Base-by-base conservation (phyloP, 1,140 invertebrate species). In the Saccostrea glomerata region DNA sequence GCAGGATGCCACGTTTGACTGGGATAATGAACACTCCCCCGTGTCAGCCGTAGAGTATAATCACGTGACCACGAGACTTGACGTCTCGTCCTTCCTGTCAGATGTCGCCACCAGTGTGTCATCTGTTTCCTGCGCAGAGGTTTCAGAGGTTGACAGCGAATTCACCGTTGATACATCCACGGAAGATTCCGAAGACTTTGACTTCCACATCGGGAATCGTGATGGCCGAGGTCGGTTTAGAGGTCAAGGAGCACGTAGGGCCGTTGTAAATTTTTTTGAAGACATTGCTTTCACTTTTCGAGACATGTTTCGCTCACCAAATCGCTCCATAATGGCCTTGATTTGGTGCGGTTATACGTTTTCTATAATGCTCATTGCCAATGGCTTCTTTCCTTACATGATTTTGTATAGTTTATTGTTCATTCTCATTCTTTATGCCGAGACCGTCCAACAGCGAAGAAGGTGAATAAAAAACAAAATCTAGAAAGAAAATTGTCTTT, bases 361-460 rank as follows among this genome's bases (percentile, higher is more conserved):
- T 58, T 88, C 89, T 12, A 86, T 90, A 12, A 86, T 90, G 89
- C 47, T 90, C 5, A 86, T 90, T 63, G 87, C 86, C 5, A 90
- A 86, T 84, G 87, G 89, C 4, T 90, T 90, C 58, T 90, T 90
- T 47, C 89, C 89, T 6, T 90, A 90, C 25, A 90, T 90, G 89
- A 2, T 86, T 17, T 63, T 90, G 23, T 90, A 90, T 13, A 90
- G 86, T 36, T 70, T 90, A 17, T 30, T 90, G 4, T 90, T 90
- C 84, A 73, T 90, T 12, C 36, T 90, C 0, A 90, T 90, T 30
- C 77, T 90, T n/a, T 90, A 90, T 84, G 87, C 89, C 3, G 89
- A 90, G 63, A 88, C 66, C 12, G 15, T 87, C 23, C 70, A 90
- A 60, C 86, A 90, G 25, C 36, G 85, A 17, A 30, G 85, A 70